Conservation (phyloP, 2,113 vertebrate species). For the Bucco capensis region DNA sequence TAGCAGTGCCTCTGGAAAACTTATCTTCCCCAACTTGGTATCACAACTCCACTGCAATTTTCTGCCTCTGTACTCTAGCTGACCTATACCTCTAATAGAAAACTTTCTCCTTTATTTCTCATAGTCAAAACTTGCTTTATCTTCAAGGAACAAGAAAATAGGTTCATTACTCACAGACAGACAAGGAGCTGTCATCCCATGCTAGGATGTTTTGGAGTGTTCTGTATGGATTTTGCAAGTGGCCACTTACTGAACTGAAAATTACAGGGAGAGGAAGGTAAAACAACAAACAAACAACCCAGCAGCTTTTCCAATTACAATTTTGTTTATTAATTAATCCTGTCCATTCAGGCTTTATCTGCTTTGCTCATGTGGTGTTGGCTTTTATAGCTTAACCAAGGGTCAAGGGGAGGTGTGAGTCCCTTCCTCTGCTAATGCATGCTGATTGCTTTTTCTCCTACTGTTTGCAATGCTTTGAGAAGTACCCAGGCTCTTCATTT, state of each 20-base stretch:
- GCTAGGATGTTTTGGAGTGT: background rate
- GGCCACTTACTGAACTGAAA: constrained; percentile 12
- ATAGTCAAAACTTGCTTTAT: constrained; percentile 58
- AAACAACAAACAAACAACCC: no score
- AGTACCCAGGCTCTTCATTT: background rate
- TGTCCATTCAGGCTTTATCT: constrained; percentile 36
- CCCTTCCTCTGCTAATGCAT: background rate
- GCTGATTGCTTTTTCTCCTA: background rate
- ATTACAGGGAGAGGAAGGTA: background rate
- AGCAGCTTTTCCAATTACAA: constrained; percentile 2
- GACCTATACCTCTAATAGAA: constrained; percentile 49
- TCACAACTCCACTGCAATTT: background rate
- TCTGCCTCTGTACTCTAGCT: constrained; percentile 39
- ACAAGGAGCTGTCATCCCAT: constrained; percentile 10
- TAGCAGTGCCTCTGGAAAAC: background rate
- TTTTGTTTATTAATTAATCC: constrained; percentile 59
- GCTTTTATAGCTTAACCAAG: background rate
- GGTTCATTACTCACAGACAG: constrained; percentile 59
- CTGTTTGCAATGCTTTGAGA: constrained; percentile 26
- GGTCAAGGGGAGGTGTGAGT: background rate
- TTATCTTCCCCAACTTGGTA: background rate
- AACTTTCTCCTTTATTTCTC: constrained; percentile 54
- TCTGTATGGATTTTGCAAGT: constrained; percentile 29
- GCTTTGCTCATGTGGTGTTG: background rate
- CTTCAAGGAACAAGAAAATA: constrained; percentile 55